A percentile compares a stretch with the other conserved stretches of the same genome.
Conservation (phyloP, 1,140 invertebrate species). For the Brachionus rotundiformis region DNA sequence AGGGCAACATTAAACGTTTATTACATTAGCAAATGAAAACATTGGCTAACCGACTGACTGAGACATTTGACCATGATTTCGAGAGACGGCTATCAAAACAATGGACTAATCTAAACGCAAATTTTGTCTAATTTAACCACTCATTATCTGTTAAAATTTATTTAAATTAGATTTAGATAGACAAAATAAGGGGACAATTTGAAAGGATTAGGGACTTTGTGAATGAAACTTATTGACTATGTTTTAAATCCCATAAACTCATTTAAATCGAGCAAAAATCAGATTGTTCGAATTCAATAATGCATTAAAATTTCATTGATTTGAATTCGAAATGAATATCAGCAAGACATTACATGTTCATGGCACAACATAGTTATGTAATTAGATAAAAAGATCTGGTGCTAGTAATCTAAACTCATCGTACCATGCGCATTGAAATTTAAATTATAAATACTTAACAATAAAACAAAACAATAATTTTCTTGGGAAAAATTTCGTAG, state of each 20-base stretch:
- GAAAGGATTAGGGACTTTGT: background rate
- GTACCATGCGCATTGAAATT: background rate
- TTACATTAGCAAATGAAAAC: slow-evolving; percentile 6
- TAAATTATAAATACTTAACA: background rate
- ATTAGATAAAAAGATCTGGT: background rate
- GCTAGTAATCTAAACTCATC: background rate
- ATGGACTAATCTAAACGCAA: slow-evolving; percentile 19
- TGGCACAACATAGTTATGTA: background rate
- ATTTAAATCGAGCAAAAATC: background rate
- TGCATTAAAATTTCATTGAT: background rate
- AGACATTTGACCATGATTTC: slow-evolving; percentile 13
- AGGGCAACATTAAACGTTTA: background rate
- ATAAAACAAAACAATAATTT: background rate
- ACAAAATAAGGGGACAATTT: slow-evolving; percentile 12
- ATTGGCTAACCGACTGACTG: background rate
- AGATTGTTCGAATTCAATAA: background rate
- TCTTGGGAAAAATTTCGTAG: background rate
- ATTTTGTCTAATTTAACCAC: slow-evolving; percentile 31
- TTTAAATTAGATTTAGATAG: slow-evolving; percentile 37
- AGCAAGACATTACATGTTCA: background rate
- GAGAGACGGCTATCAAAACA: background rate
- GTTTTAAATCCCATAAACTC: background rate
- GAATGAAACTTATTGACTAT: slow-evolving; percentile 2
- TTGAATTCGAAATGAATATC: background rate
- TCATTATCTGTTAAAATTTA: slow-evolving; percentile 35